Evolutionary conservation across 2,797 vertebrate species (phyloP), one percentile per base, ranked within the genome.

Genomic region (Sus cebifrons): DNA sequence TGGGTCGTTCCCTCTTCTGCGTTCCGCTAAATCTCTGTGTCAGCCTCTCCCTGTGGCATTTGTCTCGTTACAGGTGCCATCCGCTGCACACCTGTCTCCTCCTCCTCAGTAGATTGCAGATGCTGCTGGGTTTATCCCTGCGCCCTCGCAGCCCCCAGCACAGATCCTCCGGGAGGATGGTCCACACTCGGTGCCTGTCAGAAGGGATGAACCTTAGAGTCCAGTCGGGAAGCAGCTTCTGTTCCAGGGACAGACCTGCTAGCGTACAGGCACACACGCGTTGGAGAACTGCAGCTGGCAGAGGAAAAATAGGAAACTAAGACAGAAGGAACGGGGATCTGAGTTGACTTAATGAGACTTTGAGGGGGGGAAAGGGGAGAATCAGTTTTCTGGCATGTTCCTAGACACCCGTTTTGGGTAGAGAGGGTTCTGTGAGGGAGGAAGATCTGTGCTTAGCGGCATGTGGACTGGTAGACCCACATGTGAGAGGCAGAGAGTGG

Each of bases 141-240:
- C 21, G 67, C 18, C 32, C 36, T 58, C 3, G 0, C 12, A 23
- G 75, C 62, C n/a, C n/a, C 54, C 0, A 0, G 54, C 62, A 4
- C 21, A 62, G 0, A 40, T 25, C 71, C 70, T 75, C 89, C 68
- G 9, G 11, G 27, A 21, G 6, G 23, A 11, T 0, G 10, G 20
- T 3, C 15, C 49, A 0, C 0, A 0, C n/a, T 58, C 2, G 0
- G 49, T 14, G 2, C 62, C 56, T 6, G 11, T 67, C 0, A 0
- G 10, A 20, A 62, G 64, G 82, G 58, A 17, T 0, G 44, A 60
- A 27, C n/a, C 84, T 67, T 70, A 54, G 14, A n/a, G 3, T 60
- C 27, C 7, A 29, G 70, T 18, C 84, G n/a, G 65, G 32, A 75
- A 60, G 60, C n/a, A 8, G 44, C 27, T 70, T 32, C 81, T 8